Percentiles rank a stretch among this genome's conserved stretches.
phyloP scores from a whole-genome alignment of 1,140 invertebrate species.

The Paraescarpia echinospica region DNA sequence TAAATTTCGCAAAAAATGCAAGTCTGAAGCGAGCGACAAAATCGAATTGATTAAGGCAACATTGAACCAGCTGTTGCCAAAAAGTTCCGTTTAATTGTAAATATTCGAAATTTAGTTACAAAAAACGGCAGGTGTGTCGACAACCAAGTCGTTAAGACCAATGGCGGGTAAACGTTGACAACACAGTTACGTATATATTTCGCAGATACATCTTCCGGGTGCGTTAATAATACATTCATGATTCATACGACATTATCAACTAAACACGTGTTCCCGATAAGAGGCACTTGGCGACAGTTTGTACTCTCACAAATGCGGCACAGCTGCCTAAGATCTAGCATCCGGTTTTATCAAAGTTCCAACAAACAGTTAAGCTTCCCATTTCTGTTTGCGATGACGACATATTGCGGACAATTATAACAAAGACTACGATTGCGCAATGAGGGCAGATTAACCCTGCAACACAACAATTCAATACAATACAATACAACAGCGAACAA shows the following conservation, averaged over 20 bases:
- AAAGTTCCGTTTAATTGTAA: too few species aligned
- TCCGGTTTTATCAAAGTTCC: neutral
- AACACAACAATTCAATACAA: too few species aligned
- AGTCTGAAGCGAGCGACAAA: too few species aligned
- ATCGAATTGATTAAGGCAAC: too few species aligned
- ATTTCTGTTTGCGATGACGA: neutral
- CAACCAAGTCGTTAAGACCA: too few species aligned
- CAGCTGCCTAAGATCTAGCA: neutral
- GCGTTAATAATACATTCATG: neutral
- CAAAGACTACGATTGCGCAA: neutral
- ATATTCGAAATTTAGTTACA: too few species aligned
- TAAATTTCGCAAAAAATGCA: too few species aligned
- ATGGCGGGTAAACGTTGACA: too few species aligned
- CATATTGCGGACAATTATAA: neutral
- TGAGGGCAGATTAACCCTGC: neutral
- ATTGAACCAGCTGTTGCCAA: too few species aligned
- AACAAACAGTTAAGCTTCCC: neutral
- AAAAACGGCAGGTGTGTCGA: too few species aligned
- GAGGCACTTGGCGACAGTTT: neutral
- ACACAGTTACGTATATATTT: too few species aligned
- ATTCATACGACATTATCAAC: neutral
- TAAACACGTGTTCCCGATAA: neutral
- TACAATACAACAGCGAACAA: neutral
- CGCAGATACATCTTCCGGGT: too few species aligned
- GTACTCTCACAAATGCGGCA: neutral